A percentile compares a stretch with the other conserved stretches of the same genome.
Conservation (phyloP, 2,888 invertebrate species). For the Andrena hattorfiana region DNA sequence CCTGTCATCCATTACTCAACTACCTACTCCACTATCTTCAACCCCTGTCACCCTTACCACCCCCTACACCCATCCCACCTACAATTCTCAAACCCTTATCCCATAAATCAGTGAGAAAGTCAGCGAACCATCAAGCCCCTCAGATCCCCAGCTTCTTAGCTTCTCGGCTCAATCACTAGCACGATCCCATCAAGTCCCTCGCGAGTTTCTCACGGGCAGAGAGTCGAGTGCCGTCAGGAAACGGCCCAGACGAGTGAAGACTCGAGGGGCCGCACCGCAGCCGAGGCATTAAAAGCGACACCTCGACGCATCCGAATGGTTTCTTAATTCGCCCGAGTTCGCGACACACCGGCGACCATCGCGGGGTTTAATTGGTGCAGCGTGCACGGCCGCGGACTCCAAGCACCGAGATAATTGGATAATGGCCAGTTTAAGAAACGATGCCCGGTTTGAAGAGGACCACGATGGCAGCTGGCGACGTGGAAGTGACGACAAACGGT, state of each 20-base stretch:
- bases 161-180: too few species aligned
- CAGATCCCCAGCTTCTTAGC: too few species aligned
- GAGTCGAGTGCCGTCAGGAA: neutral
- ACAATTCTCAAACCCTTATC: too few species aligned
- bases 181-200: too few species aligned
- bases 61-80: too few species aligned
- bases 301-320: slow-evolving; percentile 13
- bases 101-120: too few species aligned
- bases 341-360: neutral
- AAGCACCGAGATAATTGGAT: slow-evolving; percentile 63
- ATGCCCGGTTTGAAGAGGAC: neutral
- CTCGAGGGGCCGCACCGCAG: neutral
- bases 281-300: slow-evolving; percentile 33
- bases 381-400: neutral
- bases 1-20: too few species aligned
- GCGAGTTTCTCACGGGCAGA: neutral
- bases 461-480: slow-evolving; percentile 13
- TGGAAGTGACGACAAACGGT: slow-evolving; percentile 59
- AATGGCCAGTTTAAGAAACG: slow-evolving; percentile 54
- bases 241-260: slow-evolving; percentile 14
- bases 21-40: too few species aligned
- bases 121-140: too few species aligned
- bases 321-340: slow-evolving; percentile 39
- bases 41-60: too few species aligned
- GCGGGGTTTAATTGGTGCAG: slow-evolving; percentile 55